Percentiles rank a stretch among this genome's conserved stretches.
phyloP scores from a whole-genome alignment of 1,140 invertebrate genomes.

The Bombyx mori region ASM3026992v2 NC_085116.1:11284501-11285000 shows the following conservation, averaged over 20 bases:
- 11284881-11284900: too few species aligned
- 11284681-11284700: too few species aligned
- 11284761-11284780: neutral
- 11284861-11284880: too few species aligned
- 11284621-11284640: slow-evolving; percentile 49
- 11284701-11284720: too few species aligned
- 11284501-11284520: slow-evolving; percentile 67
- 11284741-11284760: neutral
- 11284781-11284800: neutral
- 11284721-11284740: neutral
- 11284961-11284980: too few species aligned
- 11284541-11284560: slow-evolving; percentile 72
- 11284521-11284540: slow-evolving; percentile 54
- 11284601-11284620: slow-evolving; percentile 66
- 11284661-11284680: slow-evolving; percentile 34
- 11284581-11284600: slow-evolving; percentile 63
- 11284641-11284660: slow-evolving; percentile 42
- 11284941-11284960: too few species aligned
- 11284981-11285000: too few species aligned
- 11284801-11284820: too few species aligned
- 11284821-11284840: too few species aligned
- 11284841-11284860: too few species aligned
- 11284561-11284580: slow-evolving; percentile 68
- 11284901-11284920: too few species aligned
- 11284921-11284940: too few species aligned